phyloP scores from a whole-genome alignment of 2,888 invertebrate genomes.

The Phlogophora meticulosa region DNA sequence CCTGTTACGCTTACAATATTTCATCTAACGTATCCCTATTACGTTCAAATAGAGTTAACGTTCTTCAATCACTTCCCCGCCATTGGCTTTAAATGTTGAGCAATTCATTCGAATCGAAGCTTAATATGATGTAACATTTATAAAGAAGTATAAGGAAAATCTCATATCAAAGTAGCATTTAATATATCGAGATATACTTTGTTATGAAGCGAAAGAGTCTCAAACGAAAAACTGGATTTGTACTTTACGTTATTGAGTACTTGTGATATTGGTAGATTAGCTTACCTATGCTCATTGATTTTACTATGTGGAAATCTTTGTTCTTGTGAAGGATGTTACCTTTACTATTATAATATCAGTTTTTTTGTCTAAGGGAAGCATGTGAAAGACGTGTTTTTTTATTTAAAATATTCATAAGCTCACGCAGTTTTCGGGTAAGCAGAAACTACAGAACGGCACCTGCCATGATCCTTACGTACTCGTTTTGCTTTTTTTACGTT shows the following conservation, averaged over 20 bases:
- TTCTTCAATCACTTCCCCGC: conserved; percentile 50
- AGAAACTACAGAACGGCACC: no score
- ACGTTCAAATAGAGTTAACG: conserved; percentile 49
- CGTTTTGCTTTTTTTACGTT: no score
- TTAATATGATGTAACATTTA: conserved; percentile 42
- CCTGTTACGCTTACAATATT: conserved; percentile 25
- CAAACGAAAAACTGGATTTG: conserved; percentile 38
- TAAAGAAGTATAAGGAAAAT: conserved; percentile 49
- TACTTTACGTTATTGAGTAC: conserved; percentile 15
- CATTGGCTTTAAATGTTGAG: conserved; percentile 60
- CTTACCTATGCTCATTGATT: conserved; percentile 8
- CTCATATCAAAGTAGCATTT: conserved; percentile 42
- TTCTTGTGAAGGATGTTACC: background rate
- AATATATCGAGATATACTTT: conserved; percentile 37
- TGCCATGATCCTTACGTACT: no score
- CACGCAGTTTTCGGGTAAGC: no score
- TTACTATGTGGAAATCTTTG: background rate
- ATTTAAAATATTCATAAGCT: no score
- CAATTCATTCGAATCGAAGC: conserved; percentile 51
- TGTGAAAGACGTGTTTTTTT: background rate
- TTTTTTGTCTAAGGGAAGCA: conserved; percentile 1
- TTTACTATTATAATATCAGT: background rate
- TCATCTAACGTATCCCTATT: conserved; percentile 19
- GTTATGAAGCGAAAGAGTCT: conserved; percentile 34
- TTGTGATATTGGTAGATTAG: conserved; percentile 29